Conservation (phyloP, 2,888 invertebrate species). For the Diplazon laetatorius region DNA sequence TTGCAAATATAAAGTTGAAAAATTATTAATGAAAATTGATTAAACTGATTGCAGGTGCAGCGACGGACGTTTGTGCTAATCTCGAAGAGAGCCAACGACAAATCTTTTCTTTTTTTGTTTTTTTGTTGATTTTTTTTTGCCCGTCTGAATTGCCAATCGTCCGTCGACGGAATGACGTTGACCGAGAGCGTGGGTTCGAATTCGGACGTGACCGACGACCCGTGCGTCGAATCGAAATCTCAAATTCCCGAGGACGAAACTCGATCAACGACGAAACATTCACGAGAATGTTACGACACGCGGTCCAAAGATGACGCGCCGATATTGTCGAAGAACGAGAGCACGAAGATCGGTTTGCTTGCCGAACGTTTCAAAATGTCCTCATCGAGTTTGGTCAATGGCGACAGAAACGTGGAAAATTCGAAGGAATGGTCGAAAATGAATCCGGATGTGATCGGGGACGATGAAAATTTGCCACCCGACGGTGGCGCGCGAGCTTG, state of each 20-base stretch:
- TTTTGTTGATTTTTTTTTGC: too few species aligned
- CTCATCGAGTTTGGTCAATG: conserved; percentile 15
- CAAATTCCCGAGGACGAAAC: conserved; percentile 20
- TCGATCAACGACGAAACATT: conserved; percentile 18
- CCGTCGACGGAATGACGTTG: conserved; percentile 54
- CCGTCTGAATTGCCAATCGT: too few species aligned
- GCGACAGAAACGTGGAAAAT: conserved; percentile 1
- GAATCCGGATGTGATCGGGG: not conserved
- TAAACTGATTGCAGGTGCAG: too few species aligned
- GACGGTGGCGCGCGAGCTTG: conserved; percentile 92
- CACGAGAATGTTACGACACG: conserved; percentile 29
- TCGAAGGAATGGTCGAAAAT: conserved; percentile 22
- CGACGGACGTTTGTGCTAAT: too few species aligned
- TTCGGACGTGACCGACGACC: conserved; percentile 30
- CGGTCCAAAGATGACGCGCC: conserved; percentile 39
- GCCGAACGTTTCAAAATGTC: conserved; percentile 39
- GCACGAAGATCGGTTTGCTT: conserved; percentile 39
- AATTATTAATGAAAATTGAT: too few species aligned
- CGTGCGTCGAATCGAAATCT: conserved; percentile 16
- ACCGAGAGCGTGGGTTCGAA: conserved; percentile 51
- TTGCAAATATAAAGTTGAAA: too few species aligned
- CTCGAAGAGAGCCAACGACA: too few species aligned
- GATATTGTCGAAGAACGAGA: conserved; percentile 31
- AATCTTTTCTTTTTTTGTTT: not conserved
- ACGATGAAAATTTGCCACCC: conserved; percentile 82